These are phyloP conservation scores for Astyanax mexicanus DNA, from an alignment of 2,797 vertebrate genomes.

Conservation along the genomic window DNA sequence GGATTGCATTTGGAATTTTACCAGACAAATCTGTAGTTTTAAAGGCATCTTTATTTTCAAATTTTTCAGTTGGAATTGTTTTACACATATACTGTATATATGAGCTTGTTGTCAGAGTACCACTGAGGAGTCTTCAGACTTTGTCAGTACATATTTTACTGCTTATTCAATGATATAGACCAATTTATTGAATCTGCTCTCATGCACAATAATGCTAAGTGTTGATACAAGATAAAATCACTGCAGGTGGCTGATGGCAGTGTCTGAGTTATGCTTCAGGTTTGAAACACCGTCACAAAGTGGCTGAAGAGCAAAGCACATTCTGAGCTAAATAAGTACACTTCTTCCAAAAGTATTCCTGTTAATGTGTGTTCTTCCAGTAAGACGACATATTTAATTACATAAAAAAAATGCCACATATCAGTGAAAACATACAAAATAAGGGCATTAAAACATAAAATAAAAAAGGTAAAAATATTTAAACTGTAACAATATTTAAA, in stretches of 20 bases:
- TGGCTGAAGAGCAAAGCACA: constrained; percentile 16
- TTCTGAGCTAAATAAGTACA: constrained; percentile 32
- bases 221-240: background rate
- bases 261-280: background rate
- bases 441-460: background rate
- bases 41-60: background rate
- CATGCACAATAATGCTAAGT: constrained; percentile 16
- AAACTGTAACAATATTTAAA: background rate
- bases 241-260: background rate
- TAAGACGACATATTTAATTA: background rate
- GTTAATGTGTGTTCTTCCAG: constrained; percentile 4
- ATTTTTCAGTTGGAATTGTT: background rate
- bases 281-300: background rate
- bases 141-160: background rate
- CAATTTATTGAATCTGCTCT: background rate
- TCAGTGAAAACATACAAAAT: background rate
- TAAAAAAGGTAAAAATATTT: background rate
- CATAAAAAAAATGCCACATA: background rate
- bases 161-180: background rate
- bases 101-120: background rate
- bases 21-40: no score
- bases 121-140: background rate
- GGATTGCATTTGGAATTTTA: no score
- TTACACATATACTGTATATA: background rate
- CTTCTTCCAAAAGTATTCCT: background rate